Conservation (phyloP, 2,113 vertebrate genomes). For the Mormyrus lacerda region DNA sequence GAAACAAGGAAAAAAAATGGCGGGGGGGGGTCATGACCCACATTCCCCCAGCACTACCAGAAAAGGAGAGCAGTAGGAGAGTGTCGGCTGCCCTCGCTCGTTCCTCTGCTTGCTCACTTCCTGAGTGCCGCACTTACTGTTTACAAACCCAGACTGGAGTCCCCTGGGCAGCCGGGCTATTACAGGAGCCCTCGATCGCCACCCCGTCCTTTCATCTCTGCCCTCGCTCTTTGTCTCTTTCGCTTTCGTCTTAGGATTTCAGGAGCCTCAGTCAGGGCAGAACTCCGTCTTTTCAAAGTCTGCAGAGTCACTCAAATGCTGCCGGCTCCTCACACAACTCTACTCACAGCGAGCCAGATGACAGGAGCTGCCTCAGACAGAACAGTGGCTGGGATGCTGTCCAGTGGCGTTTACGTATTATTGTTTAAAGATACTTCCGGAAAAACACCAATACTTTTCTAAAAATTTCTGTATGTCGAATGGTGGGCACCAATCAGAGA, state of each 20-base stretch:
- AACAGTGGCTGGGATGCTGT: neutral
- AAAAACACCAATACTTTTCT: neutral
- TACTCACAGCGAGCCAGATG: neutral
- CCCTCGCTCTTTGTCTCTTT: neutral
- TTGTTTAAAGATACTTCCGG: neutral
- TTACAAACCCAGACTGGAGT: slow-evolving; percentile 55
- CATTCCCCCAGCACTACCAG: slow-evolving; percentile 10
- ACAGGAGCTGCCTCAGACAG: neutral
- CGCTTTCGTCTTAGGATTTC: neutral
- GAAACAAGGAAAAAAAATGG: neutral
- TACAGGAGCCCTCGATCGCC: slow-evolving; percentile 39
- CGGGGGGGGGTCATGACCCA: neutral
- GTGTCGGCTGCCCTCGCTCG: neutral
- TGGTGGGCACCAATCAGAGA: neutral
- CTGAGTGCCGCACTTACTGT: slow-evolving; percentile 38
- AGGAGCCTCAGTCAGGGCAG: neutral
- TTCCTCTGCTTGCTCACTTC: slow-evolving; percentile 37
- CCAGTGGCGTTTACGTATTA: neutral
- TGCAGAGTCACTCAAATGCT: neutral
- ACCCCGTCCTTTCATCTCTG: neutral
- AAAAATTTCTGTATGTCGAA: neutral
- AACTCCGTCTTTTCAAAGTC: neutral
- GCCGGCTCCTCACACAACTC: neutral
- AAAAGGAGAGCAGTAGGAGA: slow-evolving; percentile 13
- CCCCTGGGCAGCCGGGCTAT: slow-evolving; percentile 42